A percentile compares a stretch with the other conserved stretches of the same genome.
phyloP scores from a whole-genome alignment of 2,888 invertebrate species.

The Adineta ricciae region DNA sequence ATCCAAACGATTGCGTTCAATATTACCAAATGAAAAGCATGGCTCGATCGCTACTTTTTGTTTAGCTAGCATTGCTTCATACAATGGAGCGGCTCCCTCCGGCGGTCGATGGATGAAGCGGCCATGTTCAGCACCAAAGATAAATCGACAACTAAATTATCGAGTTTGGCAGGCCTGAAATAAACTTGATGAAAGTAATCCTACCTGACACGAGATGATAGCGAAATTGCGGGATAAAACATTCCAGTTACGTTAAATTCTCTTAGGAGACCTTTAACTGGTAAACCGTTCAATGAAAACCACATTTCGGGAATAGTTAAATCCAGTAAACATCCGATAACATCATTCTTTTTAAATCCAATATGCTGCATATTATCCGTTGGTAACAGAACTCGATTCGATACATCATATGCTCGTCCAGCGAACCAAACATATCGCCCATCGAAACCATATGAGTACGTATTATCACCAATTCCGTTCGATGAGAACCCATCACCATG shows the following conservation, averaged over 20 bases:
- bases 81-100: constrained; percentile 81
- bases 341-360: constrained; percentile 56
- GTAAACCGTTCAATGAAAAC: constrained; percentile 84
- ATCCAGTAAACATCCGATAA: constrained; percentile 88
- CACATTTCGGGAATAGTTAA: constrained; percentile 79
- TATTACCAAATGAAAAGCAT: constrained; percentile 92
- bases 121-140: constrained; percentile 93
- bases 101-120: constrained; percentile 86
- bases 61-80: constrained; percentile 83
- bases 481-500: constrained; percentile 87
- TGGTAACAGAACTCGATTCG: not conserved
- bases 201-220: constrained; percentile 69
- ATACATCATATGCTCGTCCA: constrained; percentile 11
- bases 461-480: constrained; percentile 96
- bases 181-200: too few relatives aligned
- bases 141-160: constrained; percentile 78
- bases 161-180: too few relatives aligned
- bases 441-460: constrained; percentile 92
- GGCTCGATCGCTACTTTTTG: constrained; percentile 82
- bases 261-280: constrained; percentile 76
- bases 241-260: constrained; percentile 94
- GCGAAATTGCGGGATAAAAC: constrained; percentile 94
- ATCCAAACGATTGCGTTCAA: constrained; percentile 76
- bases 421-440: constrained; percentile 72
- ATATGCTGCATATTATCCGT: constrained; percentile 19